Evolutionary conservation across 2,797 vertebrate genomes (phyloP), one percentile per base, ranked within the genome.

Genomic region (Carduelis carduelis): DNA sequence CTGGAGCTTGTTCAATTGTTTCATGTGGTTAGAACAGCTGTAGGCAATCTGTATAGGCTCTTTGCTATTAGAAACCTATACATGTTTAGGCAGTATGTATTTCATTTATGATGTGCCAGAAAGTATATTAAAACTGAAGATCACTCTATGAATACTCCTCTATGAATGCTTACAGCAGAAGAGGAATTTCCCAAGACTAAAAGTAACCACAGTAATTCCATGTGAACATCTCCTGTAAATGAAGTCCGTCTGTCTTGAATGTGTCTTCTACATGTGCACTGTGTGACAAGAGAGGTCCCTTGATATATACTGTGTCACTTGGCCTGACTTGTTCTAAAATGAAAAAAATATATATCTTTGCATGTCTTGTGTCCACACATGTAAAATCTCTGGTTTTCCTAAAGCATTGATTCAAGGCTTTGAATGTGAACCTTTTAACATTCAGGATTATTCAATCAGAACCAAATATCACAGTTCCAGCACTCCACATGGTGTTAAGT

Each of bases 21-120:
- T 98, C 96, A 97, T 97, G 98, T 98, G 97, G 97, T 93, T 76
- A 91, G 89, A 83, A 93, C 97, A 97, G 97, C 98, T 98, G 97
- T 89, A 93, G 97, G 95, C 97, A 97, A 97, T 97, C 95, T 97
- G 18, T 90, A 49, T 78, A 72, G 85, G 66, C 93, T 91, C 91
- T 95, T 96, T 93, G 88, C 93, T 93, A 14, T 90, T 95, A 93
- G 93, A 93, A 96, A 94, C 61, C 83, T 93, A 92, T 97, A 79
- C 93, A 95, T 95, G 94, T 97, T 96, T 88, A 92, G 93, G 93
- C 95, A 82, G 86, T 89, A 86, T 93, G 77, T 82, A 77, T 94
- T 96, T 96, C 91, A 97, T 96, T 97, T 95, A 95, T 95, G 92
- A 90, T 95, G 85, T 97, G 94, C 96, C 97, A 97, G 85, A 94